These are phyloP conservation scores for Paralichthys olivaceus DNA, from an alignment of 2,113 vertebrate species.

Conservation along the genomic window DNA sequence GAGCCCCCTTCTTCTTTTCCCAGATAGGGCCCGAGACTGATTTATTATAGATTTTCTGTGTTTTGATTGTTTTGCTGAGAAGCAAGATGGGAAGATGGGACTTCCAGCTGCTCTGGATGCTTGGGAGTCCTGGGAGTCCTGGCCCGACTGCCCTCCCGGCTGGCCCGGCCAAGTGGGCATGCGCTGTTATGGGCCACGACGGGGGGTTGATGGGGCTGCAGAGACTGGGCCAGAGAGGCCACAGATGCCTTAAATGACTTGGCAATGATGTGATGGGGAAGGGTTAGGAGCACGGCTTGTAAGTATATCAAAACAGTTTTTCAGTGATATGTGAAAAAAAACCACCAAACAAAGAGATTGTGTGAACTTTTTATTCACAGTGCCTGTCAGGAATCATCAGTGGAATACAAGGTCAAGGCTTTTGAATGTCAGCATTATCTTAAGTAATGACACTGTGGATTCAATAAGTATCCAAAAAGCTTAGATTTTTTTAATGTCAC, in stretches of 20 bases:
- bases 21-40: conserved; percentile 67
- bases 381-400: background rate
- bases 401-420: too few relatives aligned
- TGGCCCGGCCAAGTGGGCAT: conserved; percentile 74
- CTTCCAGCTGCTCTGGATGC: conserved; percentile 79
- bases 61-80: conserved; percentile 79
- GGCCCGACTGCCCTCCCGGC: conserved; percentile 74
- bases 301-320: conserved; percentile 75
- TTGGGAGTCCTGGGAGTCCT: conserved; percentile 75
- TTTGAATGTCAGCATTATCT: too few relatives aligned
- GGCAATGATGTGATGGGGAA: conserved; percentile 77
- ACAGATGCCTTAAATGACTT: conserved; percentile 84
- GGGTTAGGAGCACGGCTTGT: conserved; percentile 65
- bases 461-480: too few relatives aligned
- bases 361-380: background rate
- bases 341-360: background rate
- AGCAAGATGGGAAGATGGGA: conserved; percentile 73
- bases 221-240: conserved; percentile 78
- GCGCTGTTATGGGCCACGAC: conserved; percentile 69
- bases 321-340: conserved; percentile 42
- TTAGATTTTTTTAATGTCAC: too few relatives aligned
- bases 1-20: conserved; percentile 36
- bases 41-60: conserved; percentile 76
- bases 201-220: conserved; percentile 81
- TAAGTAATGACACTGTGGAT: too few relatives aligned